A percentile compares a stretch with the other conserved stretches of the same genome.
phyloP scores from a whole-genome alignment of 2,888 invertebrate species.

The Thyatira batis region DNA sequence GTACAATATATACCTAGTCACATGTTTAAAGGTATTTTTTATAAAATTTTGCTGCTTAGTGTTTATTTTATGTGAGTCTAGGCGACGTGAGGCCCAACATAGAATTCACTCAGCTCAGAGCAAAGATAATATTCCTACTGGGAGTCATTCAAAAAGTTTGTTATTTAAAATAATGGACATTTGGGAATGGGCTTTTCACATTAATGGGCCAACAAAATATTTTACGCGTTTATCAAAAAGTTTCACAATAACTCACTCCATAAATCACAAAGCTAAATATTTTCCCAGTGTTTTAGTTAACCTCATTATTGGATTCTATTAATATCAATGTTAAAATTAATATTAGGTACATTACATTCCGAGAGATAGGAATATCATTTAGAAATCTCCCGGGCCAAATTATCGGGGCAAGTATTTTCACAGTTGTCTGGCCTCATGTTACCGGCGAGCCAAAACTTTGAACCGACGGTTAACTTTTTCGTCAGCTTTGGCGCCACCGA shows the following conservation, averaged over 20 bases:
- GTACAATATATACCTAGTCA: no score
- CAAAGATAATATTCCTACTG: neutral
- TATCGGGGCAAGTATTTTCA: neutral
- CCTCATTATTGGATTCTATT: neutral
- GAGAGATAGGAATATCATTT: no score
- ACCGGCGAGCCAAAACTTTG: conserved; percentile 10
- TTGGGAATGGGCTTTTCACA: neutral
- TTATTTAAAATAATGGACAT: neutral
- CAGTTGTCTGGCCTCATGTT: conserved; percentile 1
- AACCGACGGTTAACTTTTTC: conserved; percentile 41
- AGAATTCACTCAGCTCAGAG: neutral
- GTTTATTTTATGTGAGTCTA: no score
- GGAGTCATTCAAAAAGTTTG: neutral
- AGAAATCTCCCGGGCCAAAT: neutral
- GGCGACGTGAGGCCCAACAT: neutral
- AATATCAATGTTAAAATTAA: neutral
- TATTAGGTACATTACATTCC: no score
- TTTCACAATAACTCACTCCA: neutral
- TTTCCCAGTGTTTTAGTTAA: conserved; percentile 21
- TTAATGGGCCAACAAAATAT: neutral
- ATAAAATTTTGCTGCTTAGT: no score
- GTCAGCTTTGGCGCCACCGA: conserved; percentile 53
- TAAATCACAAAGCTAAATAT: conserved; percentile 18
- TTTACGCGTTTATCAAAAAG: neutral
- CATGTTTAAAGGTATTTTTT: no score